Percentiles rank a stretch among this genome's conserved stretches.
Evolutionary conservation across 1,140 invertebrate genomes (phyloP).

Genomic region (Drosophila sturtevanti): DNA sequence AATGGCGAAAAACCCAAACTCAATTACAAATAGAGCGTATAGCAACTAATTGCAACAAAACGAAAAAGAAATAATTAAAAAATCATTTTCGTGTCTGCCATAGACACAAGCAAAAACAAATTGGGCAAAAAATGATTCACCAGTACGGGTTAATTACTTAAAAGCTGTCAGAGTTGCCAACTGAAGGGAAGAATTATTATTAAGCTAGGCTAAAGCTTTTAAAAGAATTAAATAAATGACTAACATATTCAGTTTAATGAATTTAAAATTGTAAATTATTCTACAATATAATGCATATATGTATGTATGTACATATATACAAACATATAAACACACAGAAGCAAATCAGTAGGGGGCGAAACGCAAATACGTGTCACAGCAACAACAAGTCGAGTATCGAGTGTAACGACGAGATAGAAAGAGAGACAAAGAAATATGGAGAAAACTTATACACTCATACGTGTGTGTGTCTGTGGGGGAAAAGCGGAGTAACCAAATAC

Average conservation of each 20-base stretch:
- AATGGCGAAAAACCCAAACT: slow-evolving; percentile 17
- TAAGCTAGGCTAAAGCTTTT: background rate
- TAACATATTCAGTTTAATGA: slow-evolving; percentile 1
- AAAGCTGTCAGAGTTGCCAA: slow-evolving; percentile 39
- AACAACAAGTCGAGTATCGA: slow-evolving; percentile 46
- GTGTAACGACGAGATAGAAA: slow-evolving; percentile 50
- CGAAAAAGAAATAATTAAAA: slow-evolving; percentile 16
- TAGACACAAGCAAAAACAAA: slow-evolving; percentile 29
- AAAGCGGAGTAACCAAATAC: slow-evolving; percentile 32
- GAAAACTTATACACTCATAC: slow-evolving; percentile 55
- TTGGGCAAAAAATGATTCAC: slow-evolving; percentile 58
- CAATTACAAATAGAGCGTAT: slow-evolving; percentile 54
- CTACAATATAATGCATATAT: background rate
- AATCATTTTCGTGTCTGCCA: slow-evolving; percentile 25
- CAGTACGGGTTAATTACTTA: slow-evolving; percentile 45
- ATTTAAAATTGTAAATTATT: slow-evolving; percentile 6
- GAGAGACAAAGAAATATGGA: slow-evolving; percentile 67
- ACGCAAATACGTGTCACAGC: slow-evolving; percentile 71
- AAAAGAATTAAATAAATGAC: background rate
- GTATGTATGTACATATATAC: slow-evolving; percentile 5
- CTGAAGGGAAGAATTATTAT: background rate
- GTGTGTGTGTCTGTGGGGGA: slow-evolving; percentile 22
- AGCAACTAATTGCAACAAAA: slow-evolving; percentile 42
- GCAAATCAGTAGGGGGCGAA: slow-evolving; percentile 17
- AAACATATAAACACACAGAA: background rate